A percentile compares a stretch with the other conserved stretches of the same genome.
phyloP scores from a whole-genome alignment of 1,140 invertebrate species.

The Drosophila ficusphila region DNA sequence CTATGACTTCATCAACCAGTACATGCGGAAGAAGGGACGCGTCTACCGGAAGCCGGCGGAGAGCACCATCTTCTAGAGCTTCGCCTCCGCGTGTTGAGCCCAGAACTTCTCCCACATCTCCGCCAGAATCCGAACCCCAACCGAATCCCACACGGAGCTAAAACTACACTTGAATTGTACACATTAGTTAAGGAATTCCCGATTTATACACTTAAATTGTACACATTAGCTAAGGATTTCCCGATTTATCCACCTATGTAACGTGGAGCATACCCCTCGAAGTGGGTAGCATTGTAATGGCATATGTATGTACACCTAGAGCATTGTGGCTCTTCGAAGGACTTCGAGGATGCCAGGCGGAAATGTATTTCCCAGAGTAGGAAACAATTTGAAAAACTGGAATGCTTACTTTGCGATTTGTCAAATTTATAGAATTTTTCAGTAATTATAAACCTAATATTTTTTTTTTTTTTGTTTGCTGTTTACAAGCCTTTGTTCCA shows the following conservation, averaged over 20 bases:
- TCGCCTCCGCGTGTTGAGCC: neutral
- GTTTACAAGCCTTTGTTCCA: neutral
- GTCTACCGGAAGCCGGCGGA: constrained; percentile 62
- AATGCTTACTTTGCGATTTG: too few species aligned
- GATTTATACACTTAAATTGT: neutral
- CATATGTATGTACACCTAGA: neutral
- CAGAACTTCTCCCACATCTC: neutral
- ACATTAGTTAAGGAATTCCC: neutral
- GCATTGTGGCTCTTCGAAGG: neutral
- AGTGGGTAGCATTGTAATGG: constrained; percentile 10
- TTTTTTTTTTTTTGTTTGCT: neutral
- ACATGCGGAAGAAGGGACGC: constrained; percentile 96
- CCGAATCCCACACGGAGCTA: constrained; percentile 3
- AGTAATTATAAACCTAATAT: too few species aligned
- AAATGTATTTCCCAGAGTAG: too few species aligned
- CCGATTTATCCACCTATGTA: neutral
- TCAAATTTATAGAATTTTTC: neutral
- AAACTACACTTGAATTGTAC: neutral
- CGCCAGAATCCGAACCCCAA: neutral
- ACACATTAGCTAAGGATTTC: neutral
- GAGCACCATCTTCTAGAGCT: neutral
- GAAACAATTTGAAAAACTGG: neutral
- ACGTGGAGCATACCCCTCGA: constrained; percentile 7
- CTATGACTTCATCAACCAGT: constrained; percentile 97
- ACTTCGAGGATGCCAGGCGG: neutral